These are phyloP conservation scores for Vultur gryphus DNA, from an alignment of 2,797 vertebrate species.

Conservation along the genomic window DNA sequence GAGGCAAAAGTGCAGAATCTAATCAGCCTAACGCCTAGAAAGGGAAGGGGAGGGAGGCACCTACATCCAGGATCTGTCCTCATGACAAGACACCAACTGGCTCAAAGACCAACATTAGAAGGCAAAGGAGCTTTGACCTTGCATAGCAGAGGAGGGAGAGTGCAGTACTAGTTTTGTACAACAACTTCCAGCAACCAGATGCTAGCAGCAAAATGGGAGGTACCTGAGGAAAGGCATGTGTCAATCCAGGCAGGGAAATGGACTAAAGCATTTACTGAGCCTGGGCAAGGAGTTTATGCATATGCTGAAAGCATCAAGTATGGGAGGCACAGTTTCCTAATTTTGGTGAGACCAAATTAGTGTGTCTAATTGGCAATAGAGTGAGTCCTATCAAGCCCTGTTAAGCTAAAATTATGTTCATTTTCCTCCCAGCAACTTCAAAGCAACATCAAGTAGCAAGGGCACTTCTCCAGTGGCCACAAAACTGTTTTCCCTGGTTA, in stretches of 20 bases:
- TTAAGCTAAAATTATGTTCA: background rate
- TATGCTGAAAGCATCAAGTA: background rate
- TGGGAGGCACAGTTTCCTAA: background rate
- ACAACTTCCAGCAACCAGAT: background rate
- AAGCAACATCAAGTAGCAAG: constrained; percentile 7
- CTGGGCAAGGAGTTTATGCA: background rate
- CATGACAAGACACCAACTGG: background rate
- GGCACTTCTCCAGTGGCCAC: constrained; percentile 16
- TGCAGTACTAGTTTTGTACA: background rate
- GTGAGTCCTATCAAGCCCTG: background rate
- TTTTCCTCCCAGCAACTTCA: constrained; percentile 28
- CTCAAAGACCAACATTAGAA: background rate
- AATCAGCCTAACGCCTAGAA: constrained; percentile 19
- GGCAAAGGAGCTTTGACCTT: constrained; percentile 10
- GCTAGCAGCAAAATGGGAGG: constrained; percentile 14
- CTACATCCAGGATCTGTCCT: constrained; percentile 7
- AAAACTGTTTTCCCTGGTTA: background rate
- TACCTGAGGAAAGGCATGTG: constrained; percentile 28
- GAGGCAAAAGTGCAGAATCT: constrained; percentile 27
- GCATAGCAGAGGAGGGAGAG: background rate
- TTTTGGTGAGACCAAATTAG: constrained; percentile 10
- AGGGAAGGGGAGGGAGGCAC: constrained; percentile 40
- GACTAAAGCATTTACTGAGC: background rate
- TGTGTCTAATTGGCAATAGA: background rate
- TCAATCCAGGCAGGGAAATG: background rate